Base-by-base conservation (phyloP, 1,140 invertebrate species). In the Metaphire vulgaris region DNA sequence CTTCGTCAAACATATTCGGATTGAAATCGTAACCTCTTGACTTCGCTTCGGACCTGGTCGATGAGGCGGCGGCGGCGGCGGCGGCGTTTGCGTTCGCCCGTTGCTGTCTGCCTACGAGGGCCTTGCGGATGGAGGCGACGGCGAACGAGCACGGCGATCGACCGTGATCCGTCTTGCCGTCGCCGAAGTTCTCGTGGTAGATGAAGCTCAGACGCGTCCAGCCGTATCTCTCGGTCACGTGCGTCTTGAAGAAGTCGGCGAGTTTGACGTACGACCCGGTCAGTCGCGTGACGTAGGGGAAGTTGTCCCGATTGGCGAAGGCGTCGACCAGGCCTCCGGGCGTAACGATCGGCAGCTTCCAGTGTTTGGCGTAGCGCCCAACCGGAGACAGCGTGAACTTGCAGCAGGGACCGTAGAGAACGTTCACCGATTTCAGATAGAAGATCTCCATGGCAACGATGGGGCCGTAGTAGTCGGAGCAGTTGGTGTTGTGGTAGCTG, bases 371-470 rank as follows among this genome's bases (percentile, higher is more conserved):
- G 82, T 95, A 96, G 16, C 94, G 88, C 0, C 93, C 91, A 0
- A 97, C 92, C 0, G 94, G 94, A 0, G 94, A 93, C 72, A 97
- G 89, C 1, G 92, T 92, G 85, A 95, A 97, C 80, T 95, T 93
- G 85, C 94, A 97, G 0, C 94, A 90, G 0, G 95, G 92, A 0
- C 95, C 95, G 41, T 56, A 56, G 6, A 56, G 41, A 56, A 56
- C 41, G 21, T 21, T 56, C 6, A 56, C 41, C 41, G 41, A 6
- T 21, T 56, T 6, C 6, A 82, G 78, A 69, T 83, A 80, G 75
- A 82, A 83, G 33, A 83, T 78, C 68, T 82, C 79, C 31, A 86
- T 81, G 0, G 86, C 86, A 16, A 81, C 81, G 1, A 86, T 77
- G 0, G 86, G 86, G 0, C 83, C 85, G 12, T 81, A 72, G 1